Evolutionary conservation across 2,113 vertebrate genomes (phyloP).

Genomic region (Hippocampus barbouri): DNA sequence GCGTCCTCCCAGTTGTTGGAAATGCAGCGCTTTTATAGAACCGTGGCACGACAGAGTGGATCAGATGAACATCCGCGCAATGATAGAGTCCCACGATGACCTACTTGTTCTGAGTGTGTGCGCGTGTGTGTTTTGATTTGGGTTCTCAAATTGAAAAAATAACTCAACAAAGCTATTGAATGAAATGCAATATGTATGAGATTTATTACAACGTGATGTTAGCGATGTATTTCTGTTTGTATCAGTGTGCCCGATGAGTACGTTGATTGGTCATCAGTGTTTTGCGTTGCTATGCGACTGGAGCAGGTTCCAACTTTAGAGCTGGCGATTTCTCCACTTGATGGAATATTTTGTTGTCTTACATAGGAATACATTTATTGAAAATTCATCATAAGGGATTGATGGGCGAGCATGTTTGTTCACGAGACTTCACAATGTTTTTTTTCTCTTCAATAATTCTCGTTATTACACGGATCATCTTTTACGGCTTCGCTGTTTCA

Average conservation of each 20-base stretch:
- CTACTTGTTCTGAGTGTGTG: background rate
- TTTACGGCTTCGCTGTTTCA: too few species aligned
- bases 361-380: too few species aligned
- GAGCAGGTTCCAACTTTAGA: constrained; percentile 1
- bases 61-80: background rate
- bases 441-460: too few species aligned
- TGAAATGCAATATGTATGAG: background rate
- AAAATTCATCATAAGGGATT: too few species aligned
- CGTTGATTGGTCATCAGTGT: constrained; percentile 66
- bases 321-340: too few species aligned
- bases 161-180: background rate
- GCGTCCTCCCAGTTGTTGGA: background rate
- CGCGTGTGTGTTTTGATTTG: background rate
- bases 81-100: background rate
- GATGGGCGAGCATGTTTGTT: too few species aligned
- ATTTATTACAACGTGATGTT: background rate
- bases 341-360: too few species aligned
- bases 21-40: background rate
- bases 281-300: constrained; percentile 68
- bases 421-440: too few species aligned
- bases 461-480: too few species aligned
- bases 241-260: constrained; percentile 56
- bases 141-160: background rate
- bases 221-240: constrained; percentile 16
- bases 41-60: background rate